Base-by-base conservation (phyloP, 1,140 invertebrate genomes). In the Apis florea region DNA sequence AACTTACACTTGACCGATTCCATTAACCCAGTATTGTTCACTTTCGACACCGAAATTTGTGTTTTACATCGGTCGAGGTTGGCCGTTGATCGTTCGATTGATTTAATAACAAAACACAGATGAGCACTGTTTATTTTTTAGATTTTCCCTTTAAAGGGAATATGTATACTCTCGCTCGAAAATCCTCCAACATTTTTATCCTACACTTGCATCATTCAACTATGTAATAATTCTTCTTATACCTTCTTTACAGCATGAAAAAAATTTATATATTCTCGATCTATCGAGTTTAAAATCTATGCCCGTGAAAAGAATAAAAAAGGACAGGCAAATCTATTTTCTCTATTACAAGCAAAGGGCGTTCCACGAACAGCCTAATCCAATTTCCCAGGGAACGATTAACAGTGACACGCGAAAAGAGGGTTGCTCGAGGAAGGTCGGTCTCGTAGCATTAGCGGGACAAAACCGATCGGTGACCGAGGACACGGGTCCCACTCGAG, bases 1-100 rank as follows among this genome's bases (percentile, higher is more conserved):
- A 91, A 90, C 82, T 81, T 85, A 88, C 79, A 87, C 86, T 89
- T 83, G 82, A 87, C 81, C 79, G 83, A 79, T 54, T 61, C 73
- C 56, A 24, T 24, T 71, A 24, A 59, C 56, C 2, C 31, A 8
- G 53, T 63, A 63, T 53, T 49, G 58, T 24, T 12, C 59, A 64
- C 51, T 86, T 74, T 67, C 40, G 40, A 17, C 47, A 85, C 75
- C 56, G 81, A 87, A 83, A 87, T 92, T 90, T 89, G 83, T 90
- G 88, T 90, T 89, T 89, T 87, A 84, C 68, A 54, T 58, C 26
- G 59, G 10, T 15, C 13, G 26, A 19, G 21, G 9, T 40, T 40
- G 31, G 24, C 3, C 13, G 11, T 17, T 49, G 19, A 19, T 17
- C 15, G 26, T 71, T 54, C 51, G 26, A 85, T 31, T 64, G 49